Conservation (phyloP, 2,888 invertebrate species). For the Carcina quercana region DNA sequence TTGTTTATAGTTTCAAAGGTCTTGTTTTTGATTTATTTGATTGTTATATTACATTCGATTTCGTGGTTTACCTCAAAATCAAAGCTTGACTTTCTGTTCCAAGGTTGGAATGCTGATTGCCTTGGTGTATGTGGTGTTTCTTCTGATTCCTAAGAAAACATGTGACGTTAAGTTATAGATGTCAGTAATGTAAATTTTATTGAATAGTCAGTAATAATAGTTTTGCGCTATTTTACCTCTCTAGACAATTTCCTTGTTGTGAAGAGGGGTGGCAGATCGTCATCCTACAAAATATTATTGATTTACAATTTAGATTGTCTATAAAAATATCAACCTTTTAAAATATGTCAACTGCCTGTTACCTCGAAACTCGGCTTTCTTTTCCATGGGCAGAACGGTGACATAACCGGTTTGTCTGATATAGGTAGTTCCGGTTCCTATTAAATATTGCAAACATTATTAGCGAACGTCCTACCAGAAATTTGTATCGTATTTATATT, state of each 20-base stretch:
- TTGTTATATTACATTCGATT: too few relatives aligned
- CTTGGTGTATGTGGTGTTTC: neutral
- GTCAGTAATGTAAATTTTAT: neutral
- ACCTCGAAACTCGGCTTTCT: constrained; percentile 36
- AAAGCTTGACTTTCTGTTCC: constrained; percentile 9
- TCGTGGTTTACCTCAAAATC: constrained; percentile 4
- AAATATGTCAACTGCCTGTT: constrained; percentile 10
- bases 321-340: neutral
- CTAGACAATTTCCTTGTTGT: constrained; percentile 1
- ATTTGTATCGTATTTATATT: too few relatives aligned
- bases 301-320: neutral
- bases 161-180: neutral
- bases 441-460: too few relatives aligned
- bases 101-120: constrained; percentile 12
- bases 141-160: neutral
- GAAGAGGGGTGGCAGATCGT: constrained; percentile 5
- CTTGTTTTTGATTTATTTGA: too few relatives aligned
- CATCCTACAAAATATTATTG: constrained; percentile 6
- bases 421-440: too few relatives aligned
- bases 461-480: too few relatives aligned
- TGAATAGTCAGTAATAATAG: neutral
- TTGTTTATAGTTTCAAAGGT: too few relatives aligned
- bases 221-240: constrained; percentile 2
- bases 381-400: constrained; percentile 32
- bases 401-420: constrained; percentile 27